Base-by-base conservation (phyloP, 2,888 invertebrate genomes). In the Cephus nigrinus region DNA sequence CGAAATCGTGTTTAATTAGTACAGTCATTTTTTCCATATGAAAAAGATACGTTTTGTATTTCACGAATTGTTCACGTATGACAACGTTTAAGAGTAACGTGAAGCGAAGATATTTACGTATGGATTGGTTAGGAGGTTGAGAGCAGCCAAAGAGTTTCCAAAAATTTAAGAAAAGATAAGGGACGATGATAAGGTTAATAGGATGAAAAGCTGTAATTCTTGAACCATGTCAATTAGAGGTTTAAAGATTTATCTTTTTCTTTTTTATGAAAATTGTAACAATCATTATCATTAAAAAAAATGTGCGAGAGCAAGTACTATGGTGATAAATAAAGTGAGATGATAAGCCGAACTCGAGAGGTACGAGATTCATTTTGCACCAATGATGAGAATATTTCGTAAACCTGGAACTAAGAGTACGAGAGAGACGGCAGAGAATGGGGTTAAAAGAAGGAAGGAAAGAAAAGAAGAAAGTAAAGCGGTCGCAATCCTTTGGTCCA, bases 131-230 rank as follows among this genome's bases (percentile, higher is more conserved):
- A 55, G 55, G 55, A 55, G 55, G 23, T 9, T 55, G 55, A 9
- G 23, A 23, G 23, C 23, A 55, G 55, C 1, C 23, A 23, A 15
- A 55, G 15, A 36, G 0, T 40, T 40, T 40, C 9, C 23, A 9
- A 55, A 75, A 79, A 55, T 36, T 55, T 9, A 76, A 55, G 71
- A 71, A 73, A 73, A 76, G 77, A 78, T 69, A 55, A 76, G 73
- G 23, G 73, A 80, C 77, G 75, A 77, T 2, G 9, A 80, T 80
- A 80, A 81, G 9, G 9, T 79, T 76, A 81, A 81, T 84, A 55
- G 78, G 84, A 84, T 81, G 80, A 85, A 85, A 80, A 80, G 80
- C 78, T 82, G 81, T 84, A 84, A 85, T 82, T 78, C 78, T 80
- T 76, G 80, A 80, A 55, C 55, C 2, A 9, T 55, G 23, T 55